Conservation (phyloP, 2,888 invertebrate species). For the Cheilosia vernalis region DNA sequence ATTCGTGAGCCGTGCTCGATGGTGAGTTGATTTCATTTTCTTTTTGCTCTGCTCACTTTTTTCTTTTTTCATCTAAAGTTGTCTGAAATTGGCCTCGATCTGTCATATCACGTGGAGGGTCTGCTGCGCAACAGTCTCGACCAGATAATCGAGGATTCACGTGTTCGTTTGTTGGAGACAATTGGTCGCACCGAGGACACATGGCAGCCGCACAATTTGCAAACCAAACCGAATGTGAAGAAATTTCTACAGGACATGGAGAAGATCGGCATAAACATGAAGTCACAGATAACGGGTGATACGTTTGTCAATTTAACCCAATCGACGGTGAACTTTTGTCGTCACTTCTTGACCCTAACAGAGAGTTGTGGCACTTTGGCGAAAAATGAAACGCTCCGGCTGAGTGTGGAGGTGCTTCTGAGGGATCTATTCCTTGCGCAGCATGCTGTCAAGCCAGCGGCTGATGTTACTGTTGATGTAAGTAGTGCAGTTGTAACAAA, state of each 20-base stretch:
- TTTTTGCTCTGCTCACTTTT: not conserved
- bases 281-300: conserved; percentile 82
- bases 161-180: conserved; percentile 81
- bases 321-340: conserved; percentile 82
- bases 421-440: conserved; percentile 82
- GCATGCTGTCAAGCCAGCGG: conserved; percentile 81
- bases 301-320: conserved; percentile 83
- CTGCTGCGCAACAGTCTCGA: conserved; percentile 88
- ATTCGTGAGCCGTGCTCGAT: conserved; percentile 85
- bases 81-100: conserved; percentile 92
- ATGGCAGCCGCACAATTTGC: conserved; percentile 83
- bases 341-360: conserved; percentile 81
- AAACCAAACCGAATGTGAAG: conserved; percentile 82
- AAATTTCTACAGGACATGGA: conserved; percentile 81
- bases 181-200: conserved; percentile 82
- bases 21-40: conserved; percentile 68
- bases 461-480: conserved; percentile 82
- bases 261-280: conserved; percentile 81
- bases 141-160: conserved; percentile 82
- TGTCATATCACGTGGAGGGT: conserved; percentile 95
- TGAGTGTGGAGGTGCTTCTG: conserved; percentile 80
- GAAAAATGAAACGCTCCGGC: conserved; percentile 81
- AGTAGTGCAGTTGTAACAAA: conserved; percentile 45
- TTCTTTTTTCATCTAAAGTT: conserved; percentile 77
- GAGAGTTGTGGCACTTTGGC: conserved; percentile 82